phyloP scores from a whole-genome alignment of 1,140 invertebrate species.

The Polyergus mexicanus region DNA sequence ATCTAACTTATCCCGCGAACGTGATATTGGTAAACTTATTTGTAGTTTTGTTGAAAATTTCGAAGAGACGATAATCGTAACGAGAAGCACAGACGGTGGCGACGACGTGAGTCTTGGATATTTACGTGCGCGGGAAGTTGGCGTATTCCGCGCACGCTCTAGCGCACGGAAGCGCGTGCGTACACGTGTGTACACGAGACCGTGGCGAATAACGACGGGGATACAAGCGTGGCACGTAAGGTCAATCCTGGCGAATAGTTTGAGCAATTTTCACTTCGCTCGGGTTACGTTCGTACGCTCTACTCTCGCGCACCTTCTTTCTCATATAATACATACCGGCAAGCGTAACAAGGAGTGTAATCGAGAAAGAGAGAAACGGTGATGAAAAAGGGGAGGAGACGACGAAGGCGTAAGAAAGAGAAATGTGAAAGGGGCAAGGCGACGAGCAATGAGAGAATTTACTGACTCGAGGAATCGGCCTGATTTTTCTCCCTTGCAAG shows the following conservation, averaged over 20 bases:
- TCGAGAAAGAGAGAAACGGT: background rate
- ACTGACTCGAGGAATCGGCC: conserved; percentile 76
- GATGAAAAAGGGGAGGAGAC: background rate
- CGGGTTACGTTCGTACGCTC: conserved; percentile 73
- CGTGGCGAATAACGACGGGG: conserved; percentile 46
- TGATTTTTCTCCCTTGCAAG: conserved; percentile 79
- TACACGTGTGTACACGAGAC: conserved; percentile 16
- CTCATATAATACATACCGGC: background rate
- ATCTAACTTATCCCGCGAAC: background rate
- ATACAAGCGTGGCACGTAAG: conserved; percentile 72
- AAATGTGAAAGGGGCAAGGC: background rate
- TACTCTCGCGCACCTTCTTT: background rate
- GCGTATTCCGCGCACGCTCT: conserved; percentile 2
- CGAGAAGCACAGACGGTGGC: conserved; percentile 22
- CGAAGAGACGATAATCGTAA: conserved; percentile 43
- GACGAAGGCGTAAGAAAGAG: background rate
- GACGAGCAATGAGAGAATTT: conserved; percentile 70
- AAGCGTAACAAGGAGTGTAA: conserved; percentile 40
- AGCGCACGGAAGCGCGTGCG: background rate
- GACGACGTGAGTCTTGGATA: conserved; percentile 39
- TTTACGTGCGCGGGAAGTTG: conserved; percentile 59
- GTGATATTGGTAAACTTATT: background rate
- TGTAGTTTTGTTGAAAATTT: conserved; percentile 6
- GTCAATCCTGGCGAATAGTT: conserved; percentile 78
- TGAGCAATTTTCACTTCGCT: conserved; percentile 81